Base-by-base conservation (phyloP, 2,113 vertebrate species). In the Isichthys henryi region DNA sequence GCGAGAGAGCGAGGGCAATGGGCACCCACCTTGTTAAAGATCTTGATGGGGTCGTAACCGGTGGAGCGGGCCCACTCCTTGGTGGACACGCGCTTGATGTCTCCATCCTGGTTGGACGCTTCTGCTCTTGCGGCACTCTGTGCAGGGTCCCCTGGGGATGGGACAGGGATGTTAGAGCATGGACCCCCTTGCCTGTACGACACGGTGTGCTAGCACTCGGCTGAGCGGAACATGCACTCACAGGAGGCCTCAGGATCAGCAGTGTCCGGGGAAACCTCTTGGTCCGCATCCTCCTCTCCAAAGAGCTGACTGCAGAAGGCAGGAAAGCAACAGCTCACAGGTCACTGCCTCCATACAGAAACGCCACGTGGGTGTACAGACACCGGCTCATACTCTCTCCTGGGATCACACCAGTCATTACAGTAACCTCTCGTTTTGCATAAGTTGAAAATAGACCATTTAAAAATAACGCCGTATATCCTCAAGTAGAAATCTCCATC, bases 221-320 rank as follows among this genome's bases (percentile, higher is more conserved):
- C 62, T 35, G n/a, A 35, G 53, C 21, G 15, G 83, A 6, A 8
- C 8, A 43, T 13, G 17, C 89, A 97, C 98, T 98, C 92, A 99
- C 98, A 99, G 70, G 97, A 93, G 92, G 97, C 98, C 92, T 99
- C 98, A 27, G 98, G 98, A 92, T 99, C 98, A 8, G 98, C 98
- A 11, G 97, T 98, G 94, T 99, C 98, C 1, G 98, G 98, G 0
- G 98, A 99, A 1, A 99, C 98, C 92, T 99, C 98, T 93, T 99
- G 98, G 95, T 99, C 98, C 0, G 98, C 98, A 91, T 99, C 98
- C 92, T 99, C 98, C 93, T 99, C 98, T 91, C 98, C 98, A 93
- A 99, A 99, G 52, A 99, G 94, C 92, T 99, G 98, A 94, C 98
- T 99, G 35, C 2, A 93, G 77, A 1, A 15, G 87, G 87, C 31